Evolutionary conservation across 2,113 vertebrate species (phyloP), one percentile per base, ranked within the genome.

Genomic region (Aplodontia rufa): DNA sequence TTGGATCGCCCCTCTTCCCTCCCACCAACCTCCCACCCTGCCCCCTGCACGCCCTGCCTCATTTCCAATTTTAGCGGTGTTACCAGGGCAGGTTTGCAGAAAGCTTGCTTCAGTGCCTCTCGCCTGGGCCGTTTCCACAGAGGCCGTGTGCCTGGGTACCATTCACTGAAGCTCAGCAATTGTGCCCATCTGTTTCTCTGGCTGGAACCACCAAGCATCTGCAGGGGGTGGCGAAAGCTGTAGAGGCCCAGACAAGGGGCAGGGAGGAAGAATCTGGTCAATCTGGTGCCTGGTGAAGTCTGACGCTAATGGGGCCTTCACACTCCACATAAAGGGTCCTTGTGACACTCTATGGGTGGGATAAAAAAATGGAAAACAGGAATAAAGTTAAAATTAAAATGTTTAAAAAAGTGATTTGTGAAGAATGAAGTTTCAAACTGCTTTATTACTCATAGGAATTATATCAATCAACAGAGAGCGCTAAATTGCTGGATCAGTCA

Each of bases 401-500:
- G 40, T 97, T 97, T 95, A 93, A 96, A 96, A 98, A 97, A 97
- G 88, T 10, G 4, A 92, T 96, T 86, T 93, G 68, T 96, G 95
- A 98, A 97, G 97, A 98, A 97, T 92, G 96, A 97, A 97, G 93
- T 97, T 98, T 97, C 96, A 95, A 97, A 92, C 42, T 75, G 96
- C 93, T 97, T 97, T 97, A 98, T 98, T 98, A 97, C 97, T 98
- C 98, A 71, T 26, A 98, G 96, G 97, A 97, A 98, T 98, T 97
- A 95, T 98, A 98, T 98, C 98, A 97, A 94, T 98, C 97, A 94
- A 95, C 98, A 98, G 94, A 93, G 93, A 98, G 97, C 72, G 14
- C 95, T 98, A 98, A 98, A 98, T 98, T 97, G 98, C 97, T 97
- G 85, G 95, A 98, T 98, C 97, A 96, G 97, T 96, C 90, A 97